These are phyloP conservation scores for Ricordea florida DNA, from an alignment of 92 coral and sea anemone genomes.

Conservation along the genomic window DNA sequence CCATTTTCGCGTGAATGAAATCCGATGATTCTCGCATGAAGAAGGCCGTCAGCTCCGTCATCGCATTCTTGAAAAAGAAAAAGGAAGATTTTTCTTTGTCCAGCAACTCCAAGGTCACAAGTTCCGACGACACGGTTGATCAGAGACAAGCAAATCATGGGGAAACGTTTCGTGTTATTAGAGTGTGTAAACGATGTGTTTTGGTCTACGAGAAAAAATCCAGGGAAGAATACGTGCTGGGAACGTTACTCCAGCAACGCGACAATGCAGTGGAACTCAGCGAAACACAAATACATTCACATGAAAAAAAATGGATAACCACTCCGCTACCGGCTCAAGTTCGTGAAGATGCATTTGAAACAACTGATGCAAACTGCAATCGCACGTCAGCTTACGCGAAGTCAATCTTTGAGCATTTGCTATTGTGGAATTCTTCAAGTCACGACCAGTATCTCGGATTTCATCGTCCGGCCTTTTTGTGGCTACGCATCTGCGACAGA, in stretches of 20 bases:
- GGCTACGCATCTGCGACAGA: slow-evolving; percentile 47
- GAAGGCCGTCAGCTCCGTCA: slow-evolving; percentile 79
- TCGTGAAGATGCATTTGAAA: not conserved
- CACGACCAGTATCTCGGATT: slow-evolving; percentile 4
- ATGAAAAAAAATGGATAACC: not conserved
- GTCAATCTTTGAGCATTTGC: slow-evolving; percentile 20
- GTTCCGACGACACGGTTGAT: slow-evolving; percentile 5
- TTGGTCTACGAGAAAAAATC: slow-evolving; percentile 70
- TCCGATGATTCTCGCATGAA: slow-evolving; percentile 38
- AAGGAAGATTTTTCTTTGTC: slow-evolving; percentile 22
- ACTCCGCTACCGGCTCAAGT: not conserved
- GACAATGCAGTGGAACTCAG: not conserved
- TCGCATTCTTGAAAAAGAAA: slow-evolving; percentile 71
- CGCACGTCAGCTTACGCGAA: not conserved
- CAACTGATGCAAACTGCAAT: slow-evolving; percentile 1
- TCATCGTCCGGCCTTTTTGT: slow-evolving; percentile 63
- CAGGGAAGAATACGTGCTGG: slow-evolving; percentile 7
- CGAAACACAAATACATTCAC: not conserved
- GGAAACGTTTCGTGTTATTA: slow-evolving; percentile 42
- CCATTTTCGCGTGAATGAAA: not conserved
- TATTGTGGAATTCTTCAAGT: slow-evolving; percentile 17
- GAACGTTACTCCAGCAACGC: not conserved
- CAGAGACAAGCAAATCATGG: slow-evolving; percentile 8
- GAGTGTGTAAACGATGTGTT: slow-evolving; percentile 70
- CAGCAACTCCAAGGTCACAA: not conserved